These are phyloP conservation scores for Probosciger aterrimus DNA, from an alignment of 2,113 vertebrate genomes.

Conservation along the genomic window DNA sequence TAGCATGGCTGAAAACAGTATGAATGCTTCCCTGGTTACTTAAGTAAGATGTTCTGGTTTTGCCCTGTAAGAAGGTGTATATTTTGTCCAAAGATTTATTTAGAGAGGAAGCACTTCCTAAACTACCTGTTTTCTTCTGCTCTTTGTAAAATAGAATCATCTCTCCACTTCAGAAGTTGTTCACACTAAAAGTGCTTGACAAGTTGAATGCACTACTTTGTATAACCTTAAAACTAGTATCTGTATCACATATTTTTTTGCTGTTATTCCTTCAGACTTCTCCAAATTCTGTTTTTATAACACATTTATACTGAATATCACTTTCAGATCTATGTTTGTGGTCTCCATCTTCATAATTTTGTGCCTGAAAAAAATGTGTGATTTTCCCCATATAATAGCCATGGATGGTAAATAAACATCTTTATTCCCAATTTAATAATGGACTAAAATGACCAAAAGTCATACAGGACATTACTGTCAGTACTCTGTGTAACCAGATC, in stretches of 20 bases:
- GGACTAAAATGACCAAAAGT: background rate
- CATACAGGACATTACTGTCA: background rate
- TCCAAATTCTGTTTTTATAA: background rate
- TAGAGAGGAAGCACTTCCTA: background rate
- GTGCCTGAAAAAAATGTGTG: background rate
- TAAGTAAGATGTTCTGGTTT: background rate
- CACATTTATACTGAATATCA: background rate
- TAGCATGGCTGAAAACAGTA: background rate
- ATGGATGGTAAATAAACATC: background rate
- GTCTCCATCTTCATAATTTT: background rate
- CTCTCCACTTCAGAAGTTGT: background rate
- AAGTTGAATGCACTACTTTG: background rate
- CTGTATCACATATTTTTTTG: background rate
- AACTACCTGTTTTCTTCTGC: background rate
- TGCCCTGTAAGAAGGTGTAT: background rate
- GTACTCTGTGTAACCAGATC: background rate
- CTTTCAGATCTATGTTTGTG: background rate
- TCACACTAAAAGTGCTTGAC: background rate
- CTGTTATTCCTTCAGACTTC: background rate
- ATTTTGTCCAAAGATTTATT: background rate
- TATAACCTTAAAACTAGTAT: background rate
- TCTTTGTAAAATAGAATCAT: background rate
- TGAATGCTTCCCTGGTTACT: background rate
- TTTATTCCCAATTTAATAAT: background rate
- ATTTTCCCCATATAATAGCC: background rate